Conservation (phyloP, 1,140 invertebrate genomes). For the Tyrophagus putrescentiae region DNA sequence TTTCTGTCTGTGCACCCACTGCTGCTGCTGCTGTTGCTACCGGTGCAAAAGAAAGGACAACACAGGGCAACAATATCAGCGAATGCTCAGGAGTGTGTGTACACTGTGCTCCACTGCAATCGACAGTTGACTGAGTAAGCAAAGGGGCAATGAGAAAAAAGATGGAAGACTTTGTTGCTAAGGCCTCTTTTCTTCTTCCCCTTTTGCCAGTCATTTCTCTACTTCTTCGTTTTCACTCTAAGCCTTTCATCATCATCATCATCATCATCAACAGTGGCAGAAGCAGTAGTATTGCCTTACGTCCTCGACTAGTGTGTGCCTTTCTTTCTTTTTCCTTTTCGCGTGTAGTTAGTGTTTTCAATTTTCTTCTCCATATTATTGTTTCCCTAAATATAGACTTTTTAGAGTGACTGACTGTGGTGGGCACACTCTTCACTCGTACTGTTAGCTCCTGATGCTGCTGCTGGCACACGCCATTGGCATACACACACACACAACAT, state of each 20-base stretch:
- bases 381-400: constrained; percentile 15
- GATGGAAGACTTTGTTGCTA: constrained; percentile 3
- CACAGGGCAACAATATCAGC: too few relatives aligned
- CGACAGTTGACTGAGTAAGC: too few relatives aligned
- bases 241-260: constrained; percentile 4
- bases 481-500: not conserved
- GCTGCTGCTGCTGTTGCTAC: too few relatives aligned
- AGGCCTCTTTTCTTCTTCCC: not conserved
- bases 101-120: too few relatives aligned
- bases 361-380: not conserved
- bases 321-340: constrained; percentile 1
- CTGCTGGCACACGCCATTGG: not conserved
- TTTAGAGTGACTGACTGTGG: not conserved
- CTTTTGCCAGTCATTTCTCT: too few relatives aligned
- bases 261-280: not conserved
- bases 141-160: not conserved
- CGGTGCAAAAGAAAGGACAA: too few relatives aligned
- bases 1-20: too few relatives aligned
- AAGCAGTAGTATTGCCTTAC: not conserved
- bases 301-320: not conserved
- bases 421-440: not conserved
- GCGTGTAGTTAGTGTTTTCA: too few relatives aligned
- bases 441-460: not conserved
- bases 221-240: too few relatives aligned
- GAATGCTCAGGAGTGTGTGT: too few relatives aligned